Evolutionary conservation across 1,140 invertebrate genomes (phyloP), one percentile per base, ranked within the genome.

Genomic region (Babylonia areolata): DNA sequence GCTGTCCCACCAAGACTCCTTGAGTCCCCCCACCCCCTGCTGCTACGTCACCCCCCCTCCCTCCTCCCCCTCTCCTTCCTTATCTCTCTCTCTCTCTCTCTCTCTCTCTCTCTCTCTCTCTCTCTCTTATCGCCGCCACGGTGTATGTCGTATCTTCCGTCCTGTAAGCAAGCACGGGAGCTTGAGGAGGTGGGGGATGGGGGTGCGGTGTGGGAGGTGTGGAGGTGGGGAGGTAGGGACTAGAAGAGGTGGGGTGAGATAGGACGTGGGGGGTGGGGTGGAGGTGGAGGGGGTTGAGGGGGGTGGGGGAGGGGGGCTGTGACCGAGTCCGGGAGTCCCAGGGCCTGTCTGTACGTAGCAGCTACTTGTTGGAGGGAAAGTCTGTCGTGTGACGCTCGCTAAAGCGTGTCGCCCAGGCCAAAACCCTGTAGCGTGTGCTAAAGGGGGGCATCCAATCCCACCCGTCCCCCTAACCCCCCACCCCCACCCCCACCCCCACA

Each of bases 401-500:
- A 64, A 64, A 64, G 58, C 58, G 58, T 64, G 58, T 64, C 58
- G 58, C 73, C 73, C 73, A 35, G 12, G 69, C 31, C 69, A 54
- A 20, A 9, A 69, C 58, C 28, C 23, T n/a, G n/a, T 23, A 6
- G 23, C 58, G 58, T 69, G 58, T 23, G 23, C 58, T 31, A 54
- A 9, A 54, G 20, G 51, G n/a, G n/a, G 31, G 39, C 40, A 42
- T 23, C 39, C 28, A n/a, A 28, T 5, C 1, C 78, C 78, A 0
- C 42, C 40, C n/a, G 17, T 31, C 79, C 46, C 42, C 46, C n/a
- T 58, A 31, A 0, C 46, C 46, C n/a, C 5, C n/a, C n/a, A n/a
- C n/a, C n/a, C n/a, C n/a, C n/a, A n/a, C n/a, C n/a, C n/a, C n/a
- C n/a, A n/a, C n/a, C n/a, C n/a, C n/a, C n/a, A n/a, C n/a, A n/a